Conservation (phyloP, 2,888 invertebrate species). For the Ophion obscuratus region DNA sequence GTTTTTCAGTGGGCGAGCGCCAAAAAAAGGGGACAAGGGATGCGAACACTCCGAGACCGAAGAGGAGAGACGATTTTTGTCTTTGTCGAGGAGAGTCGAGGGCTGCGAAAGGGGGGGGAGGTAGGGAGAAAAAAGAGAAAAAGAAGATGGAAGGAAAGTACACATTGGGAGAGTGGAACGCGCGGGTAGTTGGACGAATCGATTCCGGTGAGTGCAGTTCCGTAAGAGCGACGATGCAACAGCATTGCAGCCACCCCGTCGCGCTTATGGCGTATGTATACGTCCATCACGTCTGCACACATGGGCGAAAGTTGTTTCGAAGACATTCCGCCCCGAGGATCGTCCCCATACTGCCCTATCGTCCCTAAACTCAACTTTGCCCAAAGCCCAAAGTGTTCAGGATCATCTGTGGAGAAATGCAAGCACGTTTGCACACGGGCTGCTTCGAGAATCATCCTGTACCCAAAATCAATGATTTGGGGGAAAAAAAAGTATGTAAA, state of each 20-base stretch:
- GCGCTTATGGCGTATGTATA: conserved; percentile 40
- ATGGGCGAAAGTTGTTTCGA: not conserved
- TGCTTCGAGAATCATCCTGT: too few species aligned
- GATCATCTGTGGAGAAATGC: too few species aligned
- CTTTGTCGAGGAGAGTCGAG: conserved; percentile 7
- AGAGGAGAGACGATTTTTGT: not conserved
- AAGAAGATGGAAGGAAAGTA: conserved; percentile 14
- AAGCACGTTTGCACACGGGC: too few species aligned
- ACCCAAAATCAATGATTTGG: too few species aligned
- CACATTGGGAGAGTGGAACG: conserved; percentile 54
- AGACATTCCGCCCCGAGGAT: not conserved
- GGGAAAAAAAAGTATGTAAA: too few species aligned
- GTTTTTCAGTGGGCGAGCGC: too few species aligned
- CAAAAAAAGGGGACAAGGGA: too few species aligned
- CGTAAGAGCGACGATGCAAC: conserved; percentile 68
- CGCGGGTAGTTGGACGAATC: conserved; percentile 67
- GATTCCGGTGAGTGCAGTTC: conserved; percentile 67
- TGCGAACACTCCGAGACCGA: too few species aligned
- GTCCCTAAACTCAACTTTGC: too few species aligned
- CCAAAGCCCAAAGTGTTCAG: too few species aligned
- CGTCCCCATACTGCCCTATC: too few species aligned
- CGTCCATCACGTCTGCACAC: conserved; percentile 10
- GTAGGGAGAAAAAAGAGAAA: conserved; percentile 30
- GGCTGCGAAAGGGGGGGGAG: not conserved
- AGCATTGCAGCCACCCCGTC: conserved; percentile 69